phyloP scores from a whole-genome alignment of 2,888 invertebrate genomes.

The Heliconius cydno region DNA sequence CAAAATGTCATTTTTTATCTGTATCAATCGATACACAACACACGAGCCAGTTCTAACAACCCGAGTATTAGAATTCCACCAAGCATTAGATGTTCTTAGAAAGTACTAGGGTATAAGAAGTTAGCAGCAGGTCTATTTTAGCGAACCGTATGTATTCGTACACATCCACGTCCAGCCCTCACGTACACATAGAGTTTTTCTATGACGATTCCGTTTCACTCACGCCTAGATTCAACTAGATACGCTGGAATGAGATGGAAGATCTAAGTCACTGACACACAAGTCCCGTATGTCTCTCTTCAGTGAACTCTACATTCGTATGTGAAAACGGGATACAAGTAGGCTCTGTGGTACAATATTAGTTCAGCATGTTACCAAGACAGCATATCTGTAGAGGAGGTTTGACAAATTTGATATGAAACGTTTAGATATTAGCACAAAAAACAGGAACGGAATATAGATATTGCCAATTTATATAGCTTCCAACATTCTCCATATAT shows the following conservation, averaged over 20 bases:
- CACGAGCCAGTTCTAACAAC: background rate
- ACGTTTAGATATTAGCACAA: conserved; percentile 35
- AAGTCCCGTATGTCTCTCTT: conserved; percentile 48
- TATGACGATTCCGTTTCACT: conserved; percentile 68
- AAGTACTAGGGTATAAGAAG: conserved; percentile 76
- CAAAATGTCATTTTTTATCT: background rate
- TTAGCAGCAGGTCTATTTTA: conserved; percentile 64
- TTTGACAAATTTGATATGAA: conserved; percentile 23
- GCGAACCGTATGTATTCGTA: conserved; percentile 61
- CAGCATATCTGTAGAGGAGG: conserved; percentile 46
- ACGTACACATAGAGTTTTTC: conserved; percentile 62
- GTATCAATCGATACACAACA: background rate
- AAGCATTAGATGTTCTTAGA: conserved; percentile 83
- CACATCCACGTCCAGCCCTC: conserved; percentile 63
- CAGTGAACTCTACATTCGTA: conserved; percentile 29
- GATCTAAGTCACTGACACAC: conserved; percentile 38
- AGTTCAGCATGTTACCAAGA: conserved; percentile 51
- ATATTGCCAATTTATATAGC: conserved; percentile 39
- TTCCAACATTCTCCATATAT: background rate
- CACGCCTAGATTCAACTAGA: conserved; percentile 43
- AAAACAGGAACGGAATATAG: conserved; percentile 41
- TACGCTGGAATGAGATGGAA: conserved; percentile 54
- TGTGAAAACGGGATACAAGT: conserved; percentile 46
- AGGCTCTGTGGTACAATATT: conserved; percentile 46
- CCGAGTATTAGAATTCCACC: conserved; percentile 65